Evolutionary conservation across 2,797 vertebrate genomes (phyloP).

Genomic region (Chiloscyllium punctatum): DNA sequence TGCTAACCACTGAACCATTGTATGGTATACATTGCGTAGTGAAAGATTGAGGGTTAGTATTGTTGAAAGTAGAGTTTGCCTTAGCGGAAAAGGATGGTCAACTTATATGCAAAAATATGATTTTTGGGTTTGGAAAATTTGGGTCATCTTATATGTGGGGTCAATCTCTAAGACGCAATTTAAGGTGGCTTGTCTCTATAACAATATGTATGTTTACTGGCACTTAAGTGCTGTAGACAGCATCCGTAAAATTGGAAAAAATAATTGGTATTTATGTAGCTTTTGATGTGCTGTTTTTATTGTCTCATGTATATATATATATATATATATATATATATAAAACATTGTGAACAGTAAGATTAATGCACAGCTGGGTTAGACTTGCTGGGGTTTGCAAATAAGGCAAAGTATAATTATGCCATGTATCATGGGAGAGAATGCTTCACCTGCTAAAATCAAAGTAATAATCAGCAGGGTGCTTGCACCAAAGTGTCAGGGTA

Average conservation of each 20-base stretch:
- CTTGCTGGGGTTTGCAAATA: background rate
- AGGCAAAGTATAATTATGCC: background rate
- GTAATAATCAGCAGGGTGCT: background rate
- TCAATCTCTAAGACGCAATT: background rate
- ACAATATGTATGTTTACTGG: background rate
- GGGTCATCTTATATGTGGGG: background rate
- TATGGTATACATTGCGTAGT: background rate
- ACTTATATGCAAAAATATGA: background rate
- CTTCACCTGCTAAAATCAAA: background rate
- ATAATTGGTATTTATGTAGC: slow-evolving; percentile 24
- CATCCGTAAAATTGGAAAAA: background rate
- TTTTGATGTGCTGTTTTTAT: background rate
- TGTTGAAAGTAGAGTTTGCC: too few species aligned
- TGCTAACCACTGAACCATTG: too few species aligned
- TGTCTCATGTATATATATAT: background rate
- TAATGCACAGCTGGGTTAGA: slow-evolving; percentile 12
- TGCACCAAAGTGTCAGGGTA: background rate
- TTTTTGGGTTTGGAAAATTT: background rate
- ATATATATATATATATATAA: too few species aligned
- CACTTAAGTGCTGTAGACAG: background rate
- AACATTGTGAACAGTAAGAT: background rate
- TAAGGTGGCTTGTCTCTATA: background rate
- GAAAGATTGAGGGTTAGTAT: background rate
- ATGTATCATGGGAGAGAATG: background rate
- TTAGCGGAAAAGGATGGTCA: background rate